A percentile compares a stretch with the other conserved stretches of the same genome.
phyloP scores from a whole-genome alignment of 2,888 invertebrate species.

The Oxytorus armatus region DNA sequence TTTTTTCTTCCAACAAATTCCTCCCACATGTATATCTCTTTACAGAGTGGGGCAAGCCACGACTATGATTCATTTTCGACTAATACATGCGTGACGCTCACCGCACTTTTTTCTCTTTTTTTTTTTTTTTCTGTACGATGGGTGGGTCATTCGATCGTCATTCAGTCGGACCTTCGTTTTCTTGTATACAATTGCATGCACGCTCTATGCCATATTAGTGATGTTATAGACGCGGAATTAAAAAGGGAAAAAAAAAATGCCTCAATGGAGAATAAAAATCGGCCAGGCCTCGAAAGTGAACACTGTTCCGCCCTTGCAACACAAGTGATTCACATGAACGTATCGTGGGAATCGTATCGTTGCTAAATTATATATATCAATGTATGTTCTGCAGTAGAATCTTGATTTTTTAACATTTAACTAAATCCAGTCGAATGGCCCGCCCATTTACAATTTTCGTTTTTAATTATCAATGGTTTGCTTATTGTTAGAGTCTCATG shows the following conservation, averaged over 20 bases:
- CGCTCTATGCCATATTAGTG: slow-evolving; percentile 12
- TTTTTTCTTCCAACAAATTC: neutral
- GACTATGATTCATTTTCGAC: slow-evolving; percentile 59
- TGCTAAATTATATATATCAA: neutral
- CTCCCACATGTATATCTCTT: slow-evolving; percentile 12
- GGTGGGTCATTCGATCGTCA: slow-evolving; percentile 62
- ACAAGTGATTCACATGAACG: slow-evolving; percentile 2
- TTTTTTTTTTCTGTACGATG: too few species aligned
- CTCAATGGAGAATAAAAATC: slow-evolving; percentile 43
- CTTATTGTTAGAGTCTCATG: too few species aligned
- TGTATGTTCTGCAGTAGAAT: too few species aligned
- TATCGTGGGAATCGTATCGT: slow-evolving; percentile 43
- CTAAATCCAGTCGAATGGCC: too few species aligned
- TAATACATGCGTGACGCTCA: slow-evolving; percentile 46
- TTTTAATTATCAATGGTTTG: too few species aligned
- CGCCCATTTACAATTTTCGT: too few species aligned
- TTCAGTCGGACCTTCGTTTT: slow-evolving; percentile 50
- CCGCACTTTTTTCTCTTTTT: slow-evolving; percentile 38
- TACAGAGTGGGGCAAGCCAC: neutral
- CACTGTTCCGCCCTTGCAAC: slow-evolving; percentile 18
- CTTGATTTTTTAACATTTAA: too few species aligned
- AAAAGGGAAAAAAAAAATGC: slow-evolving; percentile 22
- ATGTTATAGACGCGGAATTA: slow-evolving; percentile 13
- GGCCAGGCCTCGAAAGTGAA: slow-evolving; percentile 35
- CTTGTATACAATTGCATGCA: slow-evolving; percentile 50